These are phyloP conservation scores for Orthosia cruda DNA, from an alignment of 2,888 invertebrate species.

Conservation along the genomic window DNA sequence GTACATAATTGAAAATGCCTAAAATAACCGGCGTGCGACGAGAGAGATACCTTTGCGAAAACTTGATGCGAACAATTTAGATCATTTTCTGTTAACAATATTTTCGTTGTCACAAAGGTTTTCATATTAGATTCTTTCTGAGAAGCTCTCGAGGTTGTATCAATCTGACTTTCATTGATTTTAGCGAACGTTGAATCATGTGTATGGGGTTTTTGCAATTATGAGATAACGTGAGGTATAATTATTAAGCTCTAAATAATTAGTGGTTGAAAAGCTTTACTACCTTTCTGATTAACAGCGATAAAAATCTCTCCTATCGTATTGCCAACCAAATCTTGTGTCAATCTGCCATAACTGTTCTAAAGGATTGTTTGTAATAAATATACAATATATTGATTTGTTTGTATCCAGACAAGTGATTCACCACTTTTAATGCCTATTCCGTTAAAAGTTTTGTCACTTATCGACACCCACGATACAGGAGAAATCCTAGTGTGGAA, in stretches of 20 bases:
- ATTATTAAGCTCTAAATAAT: background rate
- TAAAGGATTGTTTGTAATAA: too few species aligned
- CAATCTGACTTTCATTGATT: conserved; percentile 49
- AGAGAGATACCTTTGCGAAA: conserved; percentile 75
- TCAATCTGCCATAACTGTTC: too few species aligned
- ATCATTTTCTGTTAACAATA: conserved; percentile 78
- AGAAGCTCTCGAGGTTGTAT: conserved; percentile 43
- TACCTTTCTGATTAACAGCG: too few species aligned
- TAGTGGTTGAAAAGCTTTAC: background rate
- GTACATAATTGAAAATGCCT: conserved; percentile 89
- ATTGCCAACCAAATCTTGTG: too few species aligned
- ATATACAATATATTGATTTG: too few species aligned
- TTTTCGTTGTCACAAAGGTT: conserved; percentile 72
- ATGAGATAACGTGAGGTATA: background rate
- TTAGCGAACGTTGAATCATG: conserved; percentile 9
- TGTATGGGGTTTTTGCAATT: conserved; percentile 8
- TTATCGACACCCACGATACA: too few species aligned
- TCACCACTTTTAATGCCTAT: background rate
- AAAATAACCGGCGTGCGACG: conserved; percentile 80
- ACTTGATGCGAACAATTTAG: conserved; percentile 80
- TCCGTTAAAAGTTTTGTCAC: background rate
- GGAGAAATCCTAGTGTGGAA: too few species aligned
- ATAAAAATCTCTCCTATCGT: too few species aligned
- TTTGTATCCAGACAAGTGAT: background rate
- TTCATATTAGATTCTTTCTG: conserved; percentile 48